Conservation (phyloP, 2,888 invertebrate genomes). For the Melikaiella ostensackeni region DNA sequence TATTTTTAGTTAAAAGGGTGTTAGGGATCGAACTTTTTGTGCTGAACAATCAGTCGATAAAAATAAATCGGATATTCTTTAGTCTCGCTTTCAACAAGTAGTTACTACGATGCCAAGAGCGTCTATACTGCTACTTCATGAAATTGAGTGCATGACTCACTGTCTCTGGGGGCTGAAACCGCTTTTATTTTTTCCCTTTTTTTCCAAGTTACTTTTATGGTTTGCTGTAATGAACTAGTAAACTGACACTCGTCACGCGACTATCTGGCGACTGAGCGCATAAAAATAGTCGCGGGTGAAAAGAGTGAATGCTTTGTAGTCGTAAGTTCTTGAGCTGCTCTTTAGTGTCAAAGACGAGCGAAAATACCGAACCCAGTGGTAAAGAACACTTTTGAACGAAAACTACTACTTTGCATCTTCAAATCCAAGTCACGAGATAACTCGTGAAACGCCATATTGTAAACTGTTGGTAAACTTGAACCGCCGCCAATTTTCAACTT, state of each 20-base stretch:
- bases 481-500: constrained; percentile 5
- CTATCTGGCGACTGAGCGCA: constrained; percentile 41
- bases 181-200: constrained; percentile 12
- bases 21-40: background rate
- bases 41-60: background rate
- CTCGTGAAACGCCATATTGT: background rate
- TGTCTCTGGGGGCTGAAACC: constrained; percentile 40
- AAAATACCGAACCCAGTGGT: constrained; percentile 52
- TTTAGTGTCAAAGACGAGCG: constrained; percentile 46
- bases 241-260: constrained; percentile 48
- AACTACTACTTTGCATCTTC: background rate
- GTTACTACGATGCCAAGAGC: constrained; percentile 1
- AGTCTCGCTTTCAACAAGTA: background rate
- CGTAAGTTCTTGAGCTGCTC: constrained; percentile 12
- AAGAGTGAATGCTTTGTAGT: constrained; percentile 50
- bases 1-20: background rate
- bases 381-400: background rate
- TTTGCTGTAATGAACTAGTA: constrained; percentile 34
- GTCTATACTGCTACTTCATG: background rate
- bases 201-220: constrained; percentile 36
- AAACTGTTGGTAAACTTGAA: constrained; percentile 13
- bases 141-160: constrained; percentile 34
- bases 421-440: background rate
- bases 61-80: background rate
- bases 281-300: constrained; percentile 52